Percentiles rank a stretch among this genome's conserved stretches.
Evolutionary conservation across 2,888 invertebrate species (phyloP).

Genomic region (Sialis fuliginosa): DNA sequence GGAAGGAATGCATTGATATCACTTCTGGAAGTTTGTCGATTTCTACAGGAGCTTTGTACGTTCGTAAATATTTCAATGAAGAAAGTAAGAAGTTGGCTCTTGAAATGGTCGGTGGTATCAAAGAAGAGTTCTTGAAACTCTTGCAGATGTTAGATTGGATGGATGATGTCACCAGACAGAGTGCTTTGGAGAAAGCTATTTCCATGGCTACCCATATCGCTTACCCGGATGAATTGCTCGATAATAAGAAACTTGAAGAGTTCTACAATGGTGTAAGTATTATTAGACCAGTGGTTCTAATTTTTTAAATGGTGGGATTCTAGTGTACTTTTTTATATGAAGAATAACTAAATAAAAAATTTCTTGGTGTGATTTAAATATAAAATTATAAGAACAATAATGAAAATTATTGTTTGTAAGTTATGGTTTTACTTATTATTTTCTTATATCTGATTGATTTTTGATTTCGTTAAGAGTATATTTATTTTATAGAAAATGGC

Average conservation of each 20-base stretch:
- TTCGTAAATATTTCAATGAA: slow-evolving; percentile 73
- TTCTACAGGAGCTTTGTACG: slow-evolving; percentile 70
- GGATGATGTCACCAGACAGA: slow-evolving; percentile 63
- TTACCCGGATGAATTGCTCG: slow-evolving; percentile 77
- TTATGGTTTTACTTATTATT: too few relatives aligned
- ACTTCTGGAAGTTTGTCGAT: slow-evolving; percentile 56
- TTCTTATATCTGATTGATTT: too few relatives aligned
- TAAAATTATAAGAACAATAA: too few relatives aligned
- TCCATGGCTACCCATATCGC: slow-evolving; percentile 82
- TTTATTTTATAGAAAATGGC: too few relatives aligned
- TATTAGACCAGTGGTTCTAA: too few relatives aligned
- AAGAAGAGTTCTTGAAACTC: slow-evolving; percentile 64
- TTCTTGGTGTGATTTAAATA: too few relatives aligned
- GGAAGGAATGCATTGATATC: slow-evolving; percentile 82
- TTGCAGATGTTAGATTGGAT: slow-evolving; percentile 76
- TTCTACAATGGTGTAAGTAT: slow-evolving; percentile 52
- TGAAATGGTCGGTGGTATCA: slow-evolving; percentile 77
- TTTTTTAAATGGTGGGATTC: too few relatives aligned
- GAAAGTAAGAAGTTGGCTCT: slow-evolving; percentile 66
- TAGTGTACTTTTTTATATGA: too few relatives aligned
- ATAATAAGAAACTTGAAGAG: slow-evolving; percentile 59
- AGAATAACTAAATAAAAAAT: too few relatives aligned
- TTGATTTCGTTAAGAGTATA: too few relatives aligned
- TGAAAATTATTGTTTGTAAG: too few relatives aligned
- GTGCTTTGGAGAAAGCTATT: slow-evolving; percentile 62